Conservation (phyloP, 2,797 vertebrate species). For the Avahi laniger region DNA sequence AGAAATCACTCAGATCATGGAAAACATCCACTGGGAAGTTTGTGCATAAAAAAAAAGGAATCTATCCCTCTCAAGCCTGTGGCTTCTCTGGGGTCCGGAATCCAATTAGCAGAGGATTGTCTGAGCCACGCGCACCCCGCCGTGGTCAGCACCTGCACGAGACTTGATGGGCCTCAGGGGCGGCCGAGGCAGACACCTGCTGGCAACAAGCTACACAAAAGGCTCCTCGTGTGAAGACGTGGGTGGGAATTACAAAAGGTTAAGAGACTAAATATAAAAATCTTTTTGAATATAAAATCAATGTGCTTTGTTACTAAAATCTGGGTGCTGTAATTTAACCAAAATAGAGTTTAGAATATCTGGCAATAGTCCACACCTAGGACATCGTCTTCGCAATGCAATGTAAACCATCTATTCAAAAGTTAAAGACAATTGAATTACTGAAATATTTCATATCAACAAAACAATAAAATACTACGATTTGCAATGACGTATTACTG, state of each 20-base stretch:
- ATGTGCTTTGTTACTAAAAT: slow-evolving; percentile 82
- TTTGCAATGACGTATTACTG: slow-evolving; percentile 31
- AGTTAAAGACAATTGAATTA: slow-evolving; percentile 74
- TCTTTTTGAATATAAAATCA: slow-evolving; percentile 86
- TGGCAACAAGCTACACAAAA: slow-evolving; percentile 82
- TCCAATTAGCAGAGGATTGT: slow-evolving; percentile 77
- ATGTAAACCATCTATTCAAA: slow-evolving; percentile 70
- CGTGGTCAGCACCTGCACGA: slow-evolving; percentile 85
- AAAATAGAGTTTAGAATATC: slow-evolving; percentile 81
- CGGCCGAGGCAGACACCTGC: slow-evolving; percentile 82
- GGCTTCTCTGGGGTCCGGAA: slow-evolving; percentile 67
- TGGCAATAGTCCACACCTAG: slow-evolving; percentile 81
- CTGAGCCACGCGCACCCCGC: slow-evolving; percentile 82
- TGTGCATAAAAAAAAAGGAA: neutral
- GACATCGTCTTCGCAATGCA: slow-evolving; percentile 73
- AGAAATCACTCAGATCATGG: neutral
- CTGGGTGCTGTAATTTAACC: slow-evolving; percentile 85
- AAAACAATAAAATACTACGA: neutral
- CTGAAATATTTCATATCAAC: slow-evolving; percentile 66
- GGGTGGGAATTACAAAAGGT: slow-evolving; percentile 87
- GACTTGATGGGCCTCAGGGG: slow-evolving; percentile 81
- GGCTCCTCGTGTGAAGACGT: slow-evolving; percentile 79
- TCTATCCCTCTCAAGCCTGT: neutral
- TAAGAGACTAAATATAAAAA: slow-evolving; percentile 87
- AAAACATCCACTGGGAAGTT: neutral